Conservation (phyloP, 1,140 invertebrate species). For the Cotesia glomerata region DNA sequence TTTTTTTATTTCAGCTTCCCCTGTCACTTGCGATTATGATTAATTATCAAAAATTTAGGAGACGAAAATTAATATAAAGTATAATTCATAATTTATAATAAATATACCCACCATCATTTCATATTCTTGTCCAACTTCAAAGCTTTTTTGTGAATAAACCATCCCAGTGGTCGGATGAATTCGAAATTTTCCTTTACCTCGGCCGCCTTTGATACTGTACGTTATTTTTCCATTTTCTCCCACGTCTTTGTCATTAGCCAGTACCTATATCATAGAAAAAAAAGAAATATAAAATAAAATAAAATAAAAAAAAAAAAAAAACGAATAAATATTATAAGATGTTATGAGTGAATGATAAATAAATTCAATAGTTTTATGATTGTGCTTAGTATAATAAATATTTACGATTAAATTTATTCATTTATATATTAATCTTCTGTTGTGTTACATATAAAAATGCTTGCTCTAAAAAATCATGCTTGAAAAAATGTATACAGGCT, state of each 20-base stretch:
- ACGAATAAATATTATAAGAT: neutral
- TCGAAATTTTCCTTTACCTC: slow-evolving; percentile 76
- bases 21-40: too few species aligned
- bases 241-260: slow-evolving; percentile 83
- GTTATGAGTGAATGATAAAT: too few species aligned
- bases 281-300: too few species aligned
- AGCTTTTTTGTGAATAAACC: slow-evolving; percentile 73
- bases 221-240: slow-evolving; percentile 81
- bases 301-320: slow-evolving; percentile 22
- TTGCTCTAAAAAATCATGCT: too few species aligned
- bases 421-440: too few species aligned
- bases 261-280: slow-evolving; percentile 68
- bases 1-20: too few species aligned
- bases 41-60: too few species aligned
- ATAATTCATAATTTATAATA: neutral
- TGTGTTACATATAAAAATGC: too few species aligned
- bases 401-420: too few species aligned
- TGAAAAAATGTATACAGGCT: too few species aligned
- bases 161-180: slow-evolving; percentile 82
- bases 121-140: slow-evolving; percentile 77
- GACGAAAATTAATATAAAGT: neutral
- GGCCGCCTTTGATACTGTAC: slow-evolving; percentile 80
- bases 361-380: too few species aligned
- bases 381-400: too few species aligned
- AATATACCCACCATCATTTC: slow-evolving; percentile 74